A percentile compares a stretch with the other conserved stretches of the same genome.
phyloP scores from a whole-genome alignment of 2,113 vertebrate species.

The Hemiscyllium ocellatum region DNA sequence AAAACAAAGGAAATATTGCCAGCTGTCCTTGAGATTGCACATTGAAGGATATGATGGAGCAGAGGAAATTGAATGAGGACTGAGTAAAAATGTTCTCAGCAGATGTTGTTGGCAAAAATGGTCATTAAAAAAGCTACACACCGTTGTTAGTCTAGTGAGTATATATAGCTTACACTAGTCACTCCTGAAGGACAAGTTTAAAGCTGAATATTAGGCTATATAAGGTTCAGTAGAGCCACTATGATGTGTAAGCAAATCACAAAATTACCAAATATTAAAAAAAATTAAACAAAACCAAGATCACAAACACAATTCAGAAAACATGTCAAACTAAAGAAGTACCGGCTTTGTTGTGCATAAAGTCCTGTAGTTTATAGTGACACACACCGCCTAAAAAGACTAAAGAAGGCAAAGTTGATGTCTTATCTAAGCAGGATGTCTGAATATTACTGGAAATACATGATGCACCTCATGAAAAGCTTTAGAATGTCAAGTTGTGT shows the following conservation, averaged over 20 bases:
- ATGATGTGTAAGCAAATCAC: neutral
- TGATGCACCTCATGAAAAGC: too few relatives aligned
- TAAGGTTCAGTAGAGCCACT: neutral
- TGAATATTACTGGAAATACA: too few relatives aligned
- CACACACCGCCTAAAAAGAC: too few relatives aligned
- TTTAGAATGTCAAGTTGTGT: too few relatives aligned
- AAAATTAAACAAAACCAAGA: neutral
- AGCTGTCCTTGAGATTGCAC: neutral
- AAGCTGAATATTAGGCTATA: neutral
- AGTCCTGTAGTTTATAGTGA: too few relatives aligned
- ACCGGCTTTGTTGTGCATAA: neutral
- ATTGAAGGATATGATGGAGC: neutral
- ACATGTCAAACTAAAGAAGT: neutral
- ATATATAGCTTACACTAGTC: neutral
- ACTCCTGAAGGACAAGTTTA: neutral
- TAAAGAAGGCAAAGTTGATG: too few relatives aligned
- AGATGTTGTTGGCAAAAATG: neutral
- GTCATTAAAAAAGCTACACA: neutral
- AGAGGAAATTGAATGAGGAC: neutral
- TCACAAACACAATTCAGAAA: neutral
- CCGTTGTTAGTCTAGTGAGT: neutral
- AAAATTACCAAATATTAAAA: neutral
- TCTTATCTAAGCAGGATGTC: too few relatives aligned
- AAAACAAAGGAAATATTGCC: neutral
- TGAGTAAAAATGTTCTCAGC: neutral